Evolutionary conservation across 2,888 invertebrate genomes (phyloP), one percentile per base, ranked within the genome.

Genomic region (Julus scandinavius): DNA sequence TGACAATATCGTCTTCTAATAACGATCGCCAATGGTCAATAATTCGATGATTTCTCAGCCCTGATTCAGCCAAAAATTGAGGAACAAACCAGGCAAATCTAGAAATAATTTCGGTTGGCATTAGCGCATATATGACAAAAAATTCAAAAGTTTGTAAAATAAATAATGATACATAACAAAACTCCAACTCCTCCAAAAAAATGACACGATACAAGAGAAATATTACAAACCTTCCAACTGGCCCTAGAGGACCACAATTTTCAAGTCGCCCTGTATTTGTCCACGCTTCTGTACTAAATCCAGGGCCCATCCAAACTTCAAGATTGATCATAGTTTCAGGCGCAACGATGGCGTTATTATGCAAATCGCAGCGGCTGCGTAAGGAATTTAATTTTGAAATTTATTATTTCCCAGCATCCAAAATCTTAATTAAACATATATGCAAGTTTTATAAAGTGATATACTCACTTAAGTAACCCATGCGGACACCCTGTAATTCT

Each of bases 301-400:
- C 94, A 0, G 95, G 94, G 40, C 94, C 93, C 89, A 95, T 93
- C 95, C 95, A 96, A 0, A 95, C 95, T 91, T 95, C 96, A 91
- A 96, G 92, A 91, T 96, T 96, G 29, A 96, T 91, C 92, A 93
- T 93, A 13, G 92, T 91, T 87, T 91, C 91, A 20, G 93, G 93
- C 72, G 50, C 40, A n/a, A 85, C 45, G 20, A 85, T 49, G 85
- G 5, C 85, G 85, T 85, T 45, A 45, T 85, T n/a, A 29, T 50
- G 45, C 50, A 49, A 45, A 2, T 85, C 85, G 45, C 85, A 85
- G 4, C 85, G 2, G 20, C 45, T 45, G 7, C 20, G 9, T 29
- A 29, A 29, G 29, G 1, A 29, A 29, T 29, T 29, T 29, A 29
- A 29, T 29, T 29, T 29, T 29, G 29, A 29, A 29, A 29, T 29